Percentiles rank a stretch among this genome's conserved stretches.
These are phyloP conservation scores for Acronicta psi DNA, from an alignment of 2,888 invertebrate genomes.

Conservation along the genomic window DNA sequence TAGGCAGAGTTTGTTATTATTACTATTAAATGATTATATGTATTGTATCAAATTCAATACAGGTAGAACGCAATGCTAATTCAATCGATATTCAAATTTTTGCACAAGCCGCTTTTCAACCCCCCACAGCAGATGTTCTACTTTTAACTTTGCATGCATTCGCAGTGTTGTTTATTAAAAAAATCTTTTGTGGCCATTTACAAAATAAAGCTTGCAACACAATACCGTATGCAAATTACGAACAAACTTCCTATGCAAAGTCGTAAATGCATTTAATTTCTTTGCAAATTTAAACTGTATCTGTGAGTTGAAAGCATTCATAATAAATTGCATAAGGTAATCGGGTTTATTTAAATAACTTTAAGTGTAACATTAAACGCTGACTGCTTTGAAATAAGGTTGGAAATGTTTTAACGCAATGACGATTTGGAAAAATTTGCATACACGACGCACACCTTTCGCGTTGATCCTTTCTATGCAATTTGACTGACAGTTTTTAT, in stretches of 20 bases:
- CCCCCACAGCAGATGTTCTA: conserved; percentile 84
- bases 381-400: conserved; percentile 46
- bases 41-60: conserved; percentile 7
- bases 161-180: conserved; percentile 85
- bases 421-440: conserved; percentile 78
- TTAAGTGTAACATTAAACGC: conserved; percentile 40
- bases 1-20: too few species aligned
- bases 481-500: conserved; percentile 83
- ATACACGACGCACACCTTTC: conserved; percentile 85
- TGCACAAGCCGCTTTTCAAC: conserved; percentile 56
- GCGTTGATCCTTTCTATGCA: conserved; percentile 83
- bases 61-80: conserved; percentile 53
- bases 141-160: conserved; percentile 77
- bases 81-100: conserved; percentile 60
- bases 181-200: conserved; percentile 88
- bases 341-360: conserved; percentile 64
- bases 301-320: conserved; percentile 50
- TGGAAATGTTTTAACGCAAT: conserved; percentile 46
- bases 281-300: conserved; percentile 67
- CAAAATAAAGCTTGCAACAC: conserved; percentile 85
- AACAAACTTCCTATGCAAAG: conserved; percentile 59
- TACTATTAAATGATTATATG: too few species aligned
- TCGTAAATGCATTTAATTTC: conserved; percentile 48
- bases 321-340: conserved; percentile 68
- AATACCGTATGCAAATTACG: conserved; percentile 88